phyloP scores from a whole-genome alignment of 2,888 invertebrate species.

The Acronicta psi region DNA sequence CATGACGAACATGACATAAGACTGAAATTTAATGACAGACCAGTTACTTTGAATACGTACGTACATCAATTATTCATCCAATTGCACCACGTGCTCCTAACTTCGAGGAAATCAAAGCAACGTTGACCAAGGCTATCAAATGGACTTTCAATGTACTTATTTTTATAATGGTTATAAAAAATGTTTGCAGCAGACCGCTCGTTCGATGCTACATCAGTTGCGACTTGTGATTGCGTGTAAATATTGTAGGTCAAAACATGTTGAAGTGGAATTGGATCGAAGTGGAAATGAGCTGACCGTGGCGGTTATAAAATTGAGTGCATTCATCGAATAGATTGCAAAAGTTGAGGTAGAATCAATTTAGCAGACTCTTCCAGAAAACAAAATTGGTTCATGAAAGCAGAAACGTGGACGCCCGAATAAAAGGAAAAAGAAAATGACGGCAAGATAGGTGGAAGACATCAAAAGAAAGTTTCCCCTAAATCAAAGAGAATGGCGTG shows the following conservation, averaged over 20 bases:
- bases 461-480: neutral
- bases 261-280: slow-evolving; percentile 31
- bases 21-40: slow-evolving; percentile 13
- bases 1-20: slow-evolving; percentile 9
- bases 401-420: too few relatives aligned
- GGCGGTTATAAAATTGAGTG: slow-evolving; percentile 10
- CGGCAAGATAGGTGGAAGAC: neutral
- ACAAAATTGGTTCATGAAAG: neutral
- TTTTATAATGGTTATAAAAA: slow-evolving; percentile 27
- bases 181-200: slow-evolving; percentile 17
- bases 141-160: slow-evolving; percentile 20
- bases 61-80: slow-evolving; percentile 17
- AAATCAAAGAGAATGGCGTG: neutral
- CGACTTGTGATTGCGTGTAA: slow-evolving; percentile 39
- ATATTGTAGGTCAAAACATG: slow-evolving; percentile 41
- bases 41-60: slow-evolving; percentile 14
- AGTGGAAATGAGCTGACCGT: slow-evolving; percentile 3
- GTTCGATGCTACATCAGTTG: slow-evolving; percentile 11
- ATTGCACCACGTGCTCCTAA: slow-evolving; percentile 25
- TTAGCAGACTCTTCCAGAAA: neutral
- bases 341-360: neutral
- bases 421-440: too few relatives aligned
- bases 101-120: slow-evolving; percentile 16
- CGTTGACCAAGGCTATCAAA: slow-evolving; percentile 30
- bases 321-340: slow-evolving; percentile 18